Evolutionary conservation across 37 sponge, comb jelly and placozoan species (phyloP).

Genomic region (Dysidea cf. avara): DNA sequence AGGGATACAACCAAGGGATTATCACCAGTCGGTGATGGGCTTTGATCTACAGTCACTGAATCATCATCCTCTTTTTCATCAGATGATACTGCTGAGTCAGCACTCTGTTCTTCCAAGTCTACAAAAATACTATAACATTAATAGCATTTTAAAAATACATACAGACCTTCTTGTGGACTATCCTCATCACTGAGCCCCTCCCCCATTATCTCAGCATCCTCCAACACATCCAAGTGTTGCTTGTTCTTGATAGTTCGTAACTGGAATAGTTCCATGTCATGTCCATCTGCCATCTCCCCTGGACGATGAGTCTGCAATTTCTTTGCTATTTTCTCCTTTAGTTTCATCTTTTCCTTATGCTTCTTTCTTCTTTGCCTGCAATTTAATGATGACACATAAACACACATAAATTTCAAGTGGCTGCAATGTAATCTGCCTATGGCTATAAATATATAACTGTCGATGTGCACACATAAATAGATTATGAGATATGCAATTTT

Average conservation of each 20-base stretch:
- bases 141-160: not conserved
- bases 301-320: conserved; percentile 18
- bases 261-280: conserved; percentile 54
- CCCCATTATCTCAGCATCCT: conserved; percentile 40
- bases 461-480: too few relatives aligned
- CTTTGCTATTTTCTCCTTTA: conserved; percentile 50
- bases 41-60: not conserved
- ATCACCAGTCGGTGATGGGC: not conserved
- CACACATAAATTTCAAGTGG: not conserved
- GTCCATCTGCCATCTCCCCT: conserved; percentile 27
- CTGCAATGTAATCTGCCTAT: too few relatives aligned
- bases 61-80: not conserved
- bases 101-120: not conserved
- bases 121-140: not conserved
- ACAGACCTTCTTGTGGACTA: not conserved
- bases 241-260: conserved; percentile 39
- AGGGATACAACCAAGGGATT: conserved; percentile 83
- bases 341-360: conserved; percentile 54
- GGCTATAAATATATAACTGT: too few relatives aligned
- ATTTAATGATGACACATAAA: not conserved
- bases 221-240: conserved; percentile 51
- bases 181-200: conserved; percentile 7
- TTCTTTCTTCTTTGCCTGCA: conserved; percentile 37
- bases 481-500: too few relatives aligned
- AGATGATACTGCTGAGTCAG: not conserved